Evolutionary conservation across 2,888 invertebrate genomes (phyloP).

Genomic region (Ctenicera cuprea): DNA sequence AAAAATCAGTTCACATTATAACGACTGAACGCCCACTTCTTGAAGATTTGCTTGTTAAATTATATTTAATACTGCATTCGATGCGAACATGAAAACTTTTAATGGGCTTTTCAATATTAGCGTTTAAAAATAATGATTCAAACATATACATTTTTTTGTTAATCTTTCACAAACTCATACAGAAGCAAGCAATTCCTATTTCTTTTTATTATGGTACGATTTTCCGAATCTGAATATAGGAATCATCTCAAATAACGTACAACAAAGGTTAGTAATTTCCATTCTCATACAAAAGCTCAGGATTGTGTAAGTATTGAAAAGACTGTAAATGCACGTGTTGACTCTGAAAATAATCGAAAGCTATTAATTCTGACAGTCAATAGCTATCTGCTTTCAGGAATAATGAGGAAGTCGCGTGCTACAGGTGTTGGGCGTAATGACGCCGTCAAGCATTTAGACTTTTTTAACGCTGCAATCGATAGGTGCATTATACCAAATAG

Average conservation of each 20-base stretch:
- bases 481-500: conserved; percentile 36
- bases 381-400: conserved; percentile 67
- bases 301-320: conserved; percentile 48
- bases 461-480: conserved; percentile 57
- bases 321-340: conserved; percentile 64
- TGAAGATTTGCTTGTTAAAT: conserved; percentile 65
- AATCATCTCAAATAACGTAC: conserved; percentile 11
- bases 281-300: conserved; percentile 43
- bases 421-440: conserved; percentile 69
- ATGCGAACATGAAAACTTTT: conserved; percentile 64
- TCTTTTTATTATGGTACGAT: conserved; percentile 1
- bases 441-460: conserved; percentile 63
- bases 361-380: conserved; percentile 69
- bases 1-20: conserved; percentile 50
- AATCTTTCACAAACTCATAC: conserved; percentile 32
- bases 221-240: conserved; percentile 22
- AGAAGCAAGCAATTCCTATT: conserved; percentile 6
- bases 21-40: conserved; percentile 56
- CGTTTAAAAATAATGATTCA: conserved; percentile 64
- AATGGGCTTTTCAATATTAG: conserved; percentile 63
- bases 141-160: conserved; percentile 55
- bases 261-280: conserved; percentile 42
- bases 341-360: conserved; percentile 69
- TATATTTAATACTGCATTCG: conserved; percentile 62
- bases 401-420: conserved; percentile 70